Evolutionary conservation across 2,888 invertebrate genomes (phyloP), one percentile per base, ranked within the genome.

Genomic region (Tachystola acroxantha): DNA sequence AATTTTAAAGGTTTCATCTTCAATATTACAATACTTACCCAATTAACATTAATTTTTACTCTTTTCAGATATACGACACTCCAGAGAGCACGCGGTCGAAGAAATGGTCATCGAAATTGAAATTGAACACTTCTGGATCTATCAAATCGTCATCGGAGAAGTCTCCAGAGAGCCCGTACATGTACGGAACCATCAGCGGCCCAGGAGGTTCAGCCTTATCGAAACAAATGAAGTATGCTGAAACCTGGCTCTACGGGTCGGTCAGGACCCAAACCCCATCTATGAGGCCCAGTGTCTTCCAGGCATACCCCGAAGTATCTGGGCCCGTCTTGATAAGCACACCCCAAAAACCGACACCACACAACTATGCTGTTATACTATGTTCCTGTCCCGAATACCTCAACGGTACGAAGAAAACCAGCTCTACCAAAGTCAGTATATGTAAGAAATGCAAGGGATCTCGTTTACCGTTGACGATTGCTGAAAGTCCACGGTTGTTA

Each of bases 401-500:
- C 39, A 91, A 90, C 48, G 94, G 94, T 58, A 94, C 94, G 39
- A 91, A 92, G 74, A 89, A 91, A 71, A 89, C 89, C 57, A 90
- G 90, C 65, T 89, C 91, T 64, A 94, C 93, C 80, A 89, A 92
- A 70, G 93, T 94, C 61, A 90, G 90, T 69, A 90, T 92, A 57
- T 94, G 94, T 87, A 93, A 94, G 79, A 94, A 94, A 87, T 94
- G 94, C 82, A 94, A 93, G 64, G 94, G 94, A 57, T 93, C 93
- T 62, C 89, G 94, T 50, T 79, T 94, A 61, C 93, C 93, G 41
- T 86, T 94, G 55, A 89, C 92, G 42, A 77, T 88, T 64, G 88
- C 90, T 53, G 94, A 92, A 53, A 84, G 82, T 52, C 82, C 86
- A 42, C 69, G 86, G 26, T 58, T 86, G 49, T 53, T 84, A 37